These are phyloP conservation scores for Plemyria rubiginata DNA, from an alignment of 2,888 invertebrate species.

Conservation along the genomic window DNA sequence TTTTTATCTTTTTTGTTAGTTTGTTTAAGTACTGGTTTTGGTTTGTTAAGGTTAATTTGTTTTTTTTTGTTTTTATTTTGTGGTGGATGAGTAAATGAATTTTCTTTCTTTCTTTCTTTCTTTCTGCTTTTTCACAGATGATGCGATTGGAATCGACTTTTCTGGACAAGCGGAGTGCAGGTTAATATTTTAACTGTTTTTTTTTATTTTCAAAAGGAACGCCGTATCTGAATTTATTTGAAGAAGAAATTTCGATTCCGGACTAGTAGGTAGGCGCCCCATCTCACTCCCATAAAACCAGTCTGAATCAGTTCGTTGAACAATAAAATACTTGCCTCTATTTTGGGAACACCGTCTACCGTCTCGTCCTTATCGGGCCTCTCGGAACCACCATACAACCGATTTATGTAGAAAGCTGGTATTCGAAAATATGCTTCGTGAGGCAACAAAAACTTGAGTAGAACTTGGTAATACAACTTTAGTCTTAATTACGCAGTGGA, in stretches of 20 bases:
- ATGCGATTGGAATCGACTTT: not conserved
- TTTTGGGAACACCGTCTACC: slow-evolving; percentile 68
- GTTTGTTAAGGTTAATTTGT: no score
- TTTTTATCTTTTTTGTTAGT: no score
- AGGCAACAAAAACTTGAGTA: no score
- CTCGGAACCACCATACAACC: slow-evolving; percentile 46
- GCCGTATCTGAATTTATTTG: slow-evolving; percentile 24
- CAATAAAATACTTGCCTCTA: slow-evolving; percentile 71
- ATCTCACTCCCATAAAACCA: slow-evolving; percentile 67
- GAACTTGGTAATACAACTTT: not conserved
- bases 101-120: no score
- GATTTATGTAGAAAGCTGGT: slow-evolving; percentile 12
- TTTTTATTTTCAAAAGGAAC: no score
- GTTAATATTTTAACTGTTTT: no score
- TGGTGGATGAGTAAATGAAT: no score
- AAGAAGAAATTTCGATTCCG: slow-evolving; percentile 59
- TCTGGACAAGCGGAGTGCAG: not conserved
- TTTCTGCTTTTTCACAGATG: no score
- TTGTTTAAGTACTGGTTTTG: no score
- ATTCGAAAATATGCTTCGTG: not conserved
- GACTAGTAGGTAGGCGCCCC: slow-evolving; percentile 57
- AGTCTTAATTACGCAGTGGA: no score
- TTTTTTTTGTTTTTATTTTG: no score
- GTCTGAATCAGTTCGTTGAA: slow-evolving; percentile 73
- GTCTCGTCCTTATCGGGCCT: slow-evolving; percentile 70